phyloP scores from a whole-genome alignment of 53 echinoderm and acorn worm species.

The Actinopyga echinites region DNA sequence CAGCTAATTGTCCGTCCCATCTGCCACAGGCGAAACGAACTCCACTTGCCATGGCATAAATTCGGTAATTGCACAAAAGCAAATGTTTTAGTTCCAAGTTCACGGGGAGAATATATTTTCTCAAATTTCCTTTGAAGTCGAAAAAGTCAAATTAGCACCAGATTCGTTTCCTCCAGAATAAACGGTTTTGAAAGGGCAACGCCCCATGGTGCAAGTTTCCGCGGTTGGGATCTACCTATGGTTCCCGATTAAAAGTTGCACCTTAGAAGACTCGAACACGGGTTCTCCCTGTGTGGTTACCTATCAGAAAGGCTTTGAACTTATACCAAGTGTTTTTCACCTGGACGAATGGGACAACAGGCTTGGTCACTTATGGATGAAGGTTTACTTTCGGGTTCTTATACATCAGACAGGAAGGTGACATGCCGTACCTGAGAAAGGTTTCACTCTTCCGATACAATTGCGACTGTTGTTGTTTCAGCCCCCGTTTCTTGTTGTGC shows the following conservation, averaged over 20 bases:
- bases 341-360: conserved; percentile 22
- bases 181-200: background rate
- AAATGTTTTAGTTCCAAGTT: conserved; percentile 26
- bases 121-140: conserved; percentile 36
- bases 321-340: conserved; percentile 35
- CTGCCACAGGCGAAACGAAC: conserved; percentile 23
- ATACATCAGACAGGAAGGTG: conserved; percentile 10
- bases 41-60: conserved; percentile 24
- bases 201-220: conserved; percentile 42
- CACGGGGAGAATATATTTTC: conserved; percentile 15
- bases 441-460: conserved; percentile 16
- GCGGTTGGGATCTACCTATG: conserved; percentile 38
- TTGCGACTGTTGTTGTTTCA: conserved; percentile 29
- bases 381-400: background rate
- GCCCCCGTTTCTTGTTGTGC: background rate
- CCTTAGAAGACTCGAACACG: background rate
- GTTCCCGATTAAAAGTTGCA: conserved; percentile 19
- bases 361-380: background rate
- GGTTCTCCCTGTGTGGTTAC: conserved; percentile 34
- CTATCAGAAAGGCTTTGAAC: conserved; percentile 19
- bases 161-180: conserved; percentile 9
- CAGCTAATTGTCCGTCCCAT: conserved; percentile 20
- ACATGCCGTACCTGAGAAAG: background rate
- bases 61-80: conserved; percentile 26
- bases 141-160: conserved; percentile 32